Conservation (phyloP, 1,140 invertebrate genomes). For the Schlechtendalia chinensis region DNA sequence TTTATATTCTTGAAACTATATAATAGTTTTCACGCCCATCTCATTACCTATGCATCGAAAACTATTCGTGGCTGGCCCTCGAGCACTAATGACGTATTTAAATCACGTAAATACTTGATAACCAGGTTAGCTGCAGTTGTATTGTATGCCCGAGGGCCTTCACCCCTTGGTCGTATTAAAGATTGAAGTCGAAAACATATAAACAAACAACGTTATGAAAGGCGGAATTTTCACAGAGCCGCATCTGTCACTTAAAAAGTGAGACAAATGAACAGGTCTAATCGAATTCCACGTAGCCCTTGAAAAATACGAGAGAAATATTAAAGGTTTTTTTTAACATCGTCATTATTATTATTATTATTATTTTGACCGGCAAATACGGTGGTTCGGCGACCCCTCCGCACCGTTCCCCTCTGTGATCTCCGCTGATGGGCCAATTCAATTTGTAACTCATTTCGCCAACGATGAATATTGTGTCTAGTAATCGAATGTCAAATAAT, state of each 20-base stretch:
- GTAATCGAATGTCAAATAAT: slow-evolving; percentile 47
- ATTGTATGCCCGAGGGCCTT: slow-evolving; percentile 16
- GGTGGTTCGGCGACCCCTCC: slow-evolving; percentile 28
- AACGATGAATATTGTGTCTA: slow-evolving; percentile 49
- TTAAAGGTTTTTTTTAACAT: slow-evolving; percentile 27
- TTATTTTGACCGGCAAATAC: slow-evolving; percentile 48
- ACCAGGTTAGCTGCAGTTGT: slow-evolving; percentile 24
- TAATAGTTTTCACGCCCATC: slow-evolving; percentile 43
- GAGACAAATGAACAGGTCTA: slow-evolving; percentile 45
- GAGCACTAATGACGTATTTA: slow-evolving; percentile 40
- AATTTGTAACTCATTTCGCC: slow-evolving; percentile 49
- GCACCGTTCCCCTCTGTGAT: slow-evolving; percentile 23
- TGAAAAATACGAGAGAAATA: slow-evolving; percentile 38
- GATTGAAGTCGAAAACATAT: slow-evolving; percentile 47
- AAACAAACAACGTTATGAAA: slow-evolving; percentile 41
- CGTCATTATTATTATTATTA: slow-evolving; percentile 40
- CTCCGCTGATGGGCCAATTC: slow-evolving; percentile 40
- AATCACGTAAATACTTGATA: slow-evolving; percentile 38
- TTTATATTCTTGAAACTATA: slow-evolving; percentile 18
- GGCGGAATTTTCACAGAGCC: slow-evolving; percentile 26
- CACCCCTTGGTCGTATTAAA: slow-evolving; percentile 38
- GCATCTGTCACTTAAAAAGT: slow-evolving; percentile 48
- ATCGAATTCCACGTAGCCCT: slow-evolving; percentile 34
- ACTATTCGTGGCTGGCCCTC: slow-evolving; percentile 6
- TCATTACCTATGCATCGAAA: slow-evolving; percentile 49